Evolutionary conservation across 2,888 invertebrate species (phyloP).

Genomic region (Morpho helenor): DNA sequence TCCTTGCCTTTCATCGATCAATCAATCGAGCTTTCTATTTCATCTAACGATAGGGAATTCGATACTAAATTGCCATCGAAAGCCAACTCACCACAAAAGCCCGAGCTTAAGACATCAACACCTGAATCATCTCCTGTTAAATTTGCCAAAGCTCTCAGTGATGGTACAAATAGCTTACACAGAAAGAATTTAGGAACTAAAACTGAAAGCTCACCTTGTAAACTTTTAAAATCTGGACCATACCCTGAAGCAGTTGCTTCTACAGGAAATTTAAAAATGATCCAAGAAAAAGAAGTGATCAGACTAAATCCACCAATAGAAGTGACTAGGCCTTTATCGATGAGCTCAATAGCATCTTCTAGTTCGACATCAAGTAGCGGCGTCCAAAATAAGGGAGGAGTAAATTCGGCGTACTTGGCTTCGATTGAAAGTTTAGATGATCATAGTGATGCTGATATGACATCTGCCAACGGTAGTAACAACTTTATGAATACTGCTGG

Average conservation of each 20-base stretch:
- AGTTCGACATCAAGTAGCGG: constrained; percentile 82
- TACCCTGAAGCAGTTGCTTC: constrained; percentile 65
- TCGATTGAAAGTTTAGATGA: constrained; percentile 93
- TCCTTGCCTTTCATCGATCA: constrained; percentile 71
- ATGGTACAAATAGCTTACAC: constrained; percentile 61
- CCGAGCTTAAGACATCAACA: constrained; percentile 43
- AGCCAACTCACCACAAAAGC: constrained; percentile 58
- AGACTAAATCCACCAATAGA: constrained; percentile 75
- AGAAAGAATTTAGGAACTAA: constrained; percentile 55
- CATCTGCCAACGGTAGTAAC: constrained; percentile 66
- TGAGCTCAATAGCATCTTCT: constrained; percentile 88
- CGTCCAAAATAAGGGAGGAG: constrained; percentile 80
- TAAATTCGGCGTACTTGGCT: constrained; percentile 89
- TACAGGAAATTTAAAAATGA: constrained; percentile 64
- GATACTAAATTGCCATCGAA: constrained; percentile 67
- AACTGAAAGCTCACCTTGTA: constrained; percentile 48
- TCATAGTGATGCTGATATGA: constrained; percentile 85
- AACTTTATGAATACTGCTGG: constrained; percentile 65
- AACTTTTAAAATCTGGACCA: constrained; percentile 51
- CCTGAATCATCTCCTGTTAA: constrained; percentile 52
- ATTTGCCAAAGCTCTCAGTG: constrained; percentile 44
- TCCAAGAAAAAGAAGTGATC: constrained; percentile 62
- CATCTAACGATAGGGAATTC: constrained; percentile 73
- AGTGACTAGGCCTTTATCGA: constrained; percentile 84
- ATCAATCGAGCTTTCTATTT: constrained; percentile 70